Percentiles rank a stretch among this genome's conserved stretches.
Evolutionary conservation across 2,888 invertebrate species (phyloP).

Genomic region (Stenotaenia linearis): DNA sequence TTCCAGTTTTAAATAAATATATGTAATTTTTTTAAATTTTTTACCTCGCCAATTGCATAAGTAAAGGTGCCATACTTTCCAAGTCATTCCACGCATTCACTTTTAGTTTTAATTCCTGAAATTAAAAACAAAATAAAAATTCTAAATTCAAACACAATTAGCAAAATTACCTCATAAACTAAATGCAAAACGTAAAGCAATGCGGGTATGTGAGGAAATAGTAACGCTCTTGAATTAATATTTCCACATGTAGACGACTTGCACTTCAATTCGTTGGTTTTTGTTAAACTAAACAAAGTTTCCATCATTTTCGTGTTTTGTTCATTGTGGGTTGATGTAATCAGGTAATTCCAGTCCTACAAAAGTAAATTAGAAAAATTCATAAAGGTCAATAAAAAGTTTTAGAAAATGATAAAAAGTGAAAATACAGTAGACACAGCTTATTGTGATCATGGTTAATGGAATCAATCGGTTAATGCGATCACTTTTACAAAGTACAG

Average conservation of each 20-base stretch:
- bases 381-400: slow-evolving; percentile 21
- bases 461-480: too few relatives aligned
- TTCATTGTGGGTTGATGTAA: slow-evolving; percentile 56
- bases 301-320: not conserved
- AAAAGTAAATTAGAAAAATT: slow-evolving; percentile 36
- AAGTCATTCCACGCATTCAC: slow-evolving; percentile 62
- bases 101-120: slow-evolving; percentile 72
- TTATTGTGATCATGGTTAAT: too few relatives aligned
- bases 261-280: too few relatives aligned
- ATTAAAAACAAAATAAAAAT: slow-evolving; percentile 33
- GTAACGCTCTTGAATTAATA: slow-evolving; percentile 59
- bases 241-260: slow-evolving; percentile 43
- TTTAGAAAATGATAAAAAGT: not conserved
- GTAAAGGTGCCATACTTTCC: slow-evolving; percentile 60
- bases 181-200: slow-evolving; percentile 77
- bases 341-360: slow-evolving; percentile 69
- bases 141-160: not conserved
- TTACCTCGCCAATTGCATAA: slow-evolving; percentile 55
- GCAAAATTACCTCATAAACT: slow-evolving; percentile 64
- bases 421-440: too few relatives aligned
- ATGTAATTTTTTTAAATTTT: too few relatives aligned
- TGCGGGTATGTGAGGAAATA: slow-evolving; percentile 68
- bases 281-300: not conserved
- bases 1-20: too few relatives aligned
- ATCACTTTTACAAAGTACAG: too few relatives aligned